A percentile compares a stretch with the other conserved stretches of the same genome.
Evolutionary conservation across 2,113 vertebrate species (phyloP).

Genomic region (Fukomys damarensis): DNA sequence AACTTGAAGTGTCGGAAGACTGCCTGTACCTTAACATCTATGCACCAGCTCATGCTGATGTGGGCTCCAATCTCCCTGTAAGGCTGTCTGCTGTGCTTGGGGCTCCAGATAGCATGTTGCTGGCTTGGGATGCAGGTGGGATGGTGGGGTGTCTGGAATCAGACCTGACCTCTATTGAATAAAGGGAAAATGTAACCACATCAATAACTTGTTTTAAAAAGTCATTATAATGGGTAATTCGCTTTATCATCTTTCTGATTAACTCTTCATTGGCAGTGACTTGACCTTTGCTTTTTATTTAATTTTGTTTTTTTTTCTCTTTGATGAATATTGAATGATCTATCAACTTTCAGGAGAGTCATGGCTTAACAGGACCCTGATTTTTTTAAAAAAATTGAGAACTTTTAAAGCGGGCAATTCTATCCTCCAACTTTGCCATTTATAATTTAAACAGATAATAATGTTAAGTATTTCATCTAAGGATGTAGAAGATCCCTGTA

Average conservation of each 20-base stretch:
- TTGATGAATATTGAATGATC: background rate
- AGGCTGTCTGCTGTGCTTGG: background rate
- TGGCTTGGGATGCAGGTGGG: background rate
- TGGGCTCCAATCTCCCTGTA: slow-evolving; percentile 57
- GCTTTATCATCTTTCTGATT: background rate
- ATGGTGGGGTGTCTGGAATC: background rate
- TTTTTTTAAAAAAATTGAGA: background rate
- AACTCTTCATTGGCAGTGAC: background rate
- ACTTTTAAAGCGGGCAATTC: background rate
- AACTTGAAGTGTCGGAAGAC: slow-evolving; percentile 56
- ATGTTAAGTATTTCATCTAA: slow-evolving; percentile 7
- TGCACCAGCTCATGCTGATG: accelerated
- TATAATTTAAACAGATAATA: background rate
- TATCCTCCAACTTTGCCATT: background rate
- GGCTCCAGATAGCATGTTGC: background rate
- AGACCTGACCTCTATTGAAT: background rate
- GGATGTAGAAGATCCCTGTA: background rate
- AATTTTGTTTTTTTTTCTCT: background rate
- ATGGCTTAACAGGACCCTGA: background rate
- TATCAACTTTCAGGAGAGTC: slow-evolving; percentile 8
- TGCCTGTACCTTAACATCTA: slow-evolving; percentile 78
- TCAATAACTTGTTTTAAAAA: background rate
- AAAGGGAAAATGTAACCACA: background rate
- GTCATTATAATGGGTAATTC: background rate
- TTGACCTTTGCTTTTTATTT: slow-evolving; percentile 30